Percentiles rank a stretch among this genome's conserved stretches.
These are phyloP conservation scores for Theropithecus gelada DNA, from an alignment of 2,113 vertebrate genomes.

Conservation along the genomic window DNA sequence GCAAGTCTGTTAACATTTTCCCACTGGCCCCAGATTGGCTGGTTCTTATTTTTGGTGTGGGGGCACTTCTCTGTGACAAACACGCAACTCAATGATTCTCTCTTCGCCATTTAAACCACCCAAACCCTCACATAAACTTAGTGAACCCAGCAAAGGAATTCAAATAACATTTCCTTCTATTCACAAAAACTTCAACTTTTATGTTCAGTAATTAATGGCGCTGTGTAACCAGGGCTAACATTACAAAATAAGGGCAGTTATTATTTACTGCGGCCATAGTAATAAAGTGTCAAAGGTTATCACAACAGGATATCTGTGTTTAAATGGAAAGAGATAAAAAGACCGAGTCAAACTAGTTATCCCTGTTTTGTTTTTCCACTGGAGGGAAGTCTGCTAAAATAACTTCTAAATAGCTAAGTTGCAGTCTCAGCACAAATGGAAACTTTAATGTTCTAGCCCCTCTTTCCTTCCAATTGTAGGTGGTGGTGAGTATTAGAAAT, in stretches of 20 bases:
- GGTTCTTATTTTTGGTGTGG: constrained; percentile 63
- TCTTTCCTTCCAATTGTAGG: not conserved
- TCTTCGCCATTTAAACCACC: constrained; percentile 50
- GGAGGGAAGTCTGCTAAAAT: constrained; percentile 49
- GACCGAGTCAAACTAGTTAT: constrained; percentile 41
- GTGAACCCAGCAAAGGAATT: constrained; percentile 69
- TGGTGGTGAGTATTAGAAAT: not conserved
- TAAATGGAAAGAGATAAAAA: constrained; percentile 59
- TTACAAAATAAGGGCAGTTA: constrained; percentile 48
- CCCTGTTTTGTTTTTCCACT: not conserved
- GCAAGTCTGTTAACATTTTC: not conserved
- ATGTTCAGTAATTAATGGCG: constrained; percentile 65
- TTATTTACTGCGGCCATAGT: not conserved
- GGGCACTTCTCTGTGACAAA: constrained; percentile 61
- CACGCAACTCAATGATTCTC: not conserved
- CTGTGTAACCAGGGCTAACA: constrained; percentile 22
- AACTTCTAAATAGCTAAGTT: constrained; percentile 25
- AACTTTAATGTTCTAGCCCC: not conserved
- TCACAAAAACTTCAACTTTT: constrained; percentile 56
- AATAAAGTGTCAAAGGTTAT: constrained; percentile 68
- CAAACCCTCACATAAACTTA: constrained; percentile 62
- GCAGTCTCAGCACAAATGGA: not conserved
- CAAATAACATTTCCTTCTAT: constrained; percentile 77
- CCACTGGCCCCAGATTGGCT: not conserved
- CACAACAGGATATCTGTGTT: constrained; percentile 71